Evolutionary conservation across 92 coral and sea anemone genomes (phyloP), one percentile per base, ranked within the genome.

Genomic region (Pocillopora grandis): DNA sequence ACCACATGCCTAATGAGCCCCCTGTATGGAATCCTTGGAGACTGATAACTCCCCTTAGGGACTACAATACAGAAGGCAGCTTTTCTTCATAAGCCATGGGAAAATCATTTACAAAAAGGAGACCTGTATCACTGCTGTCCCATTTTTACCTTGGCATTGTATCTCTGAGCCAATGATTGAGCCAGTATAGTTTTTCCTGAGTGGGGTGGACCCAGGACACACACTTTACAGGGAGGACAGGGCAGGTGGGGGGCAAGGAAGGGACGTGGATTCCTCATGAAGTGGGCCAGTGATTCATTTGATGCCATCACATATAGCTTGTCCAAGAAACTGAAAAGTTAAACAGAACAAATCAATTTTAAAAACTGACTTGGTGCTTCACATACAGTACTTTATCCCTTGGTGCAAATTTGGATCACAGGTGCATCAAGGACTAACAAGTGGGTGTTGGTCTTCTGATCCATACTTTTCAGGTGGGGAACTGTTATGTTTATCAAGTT

Each of bases 201-300:
- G 89, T 91, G 91, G 10, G 98, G 98, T 0, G 98, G 98, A 49
- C 98, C 98, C 77, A 96, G 81, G 62, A 96, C 93, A 83, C 98
- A 96, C 42, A 96, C 68, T 71, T 96, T 96, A 64, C 98, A 96
- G 0, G 98, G 98, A 11, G 98, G 98, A 55, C 96, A 84, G 3
- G 98, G 98, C 5, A 90, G 78, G 33, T 95, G 93, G 23, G 92
- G 87, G 19, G 92, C 91, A 1, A 96, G 81, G 81, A 84, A 96
- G 3, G 92, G 91, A 4, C 98, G 92, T 31, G 98, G 98, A 69
- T 96, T 96, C 31, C 98, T 94, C 90, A 96, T 92, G 81, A 96
- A 96, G 76, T 88, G 85, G 23, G 93, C 92, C 77, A 96, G 78
- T 52, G 98, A 80, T 65, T 96, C 98, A 76, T 77, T 90, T 72